These are phyloP conservation scores for Acromyrmex charruanus DNA, from an alignment of 1,140 invertebrate species.

Conservation along the genomic window DNA sequence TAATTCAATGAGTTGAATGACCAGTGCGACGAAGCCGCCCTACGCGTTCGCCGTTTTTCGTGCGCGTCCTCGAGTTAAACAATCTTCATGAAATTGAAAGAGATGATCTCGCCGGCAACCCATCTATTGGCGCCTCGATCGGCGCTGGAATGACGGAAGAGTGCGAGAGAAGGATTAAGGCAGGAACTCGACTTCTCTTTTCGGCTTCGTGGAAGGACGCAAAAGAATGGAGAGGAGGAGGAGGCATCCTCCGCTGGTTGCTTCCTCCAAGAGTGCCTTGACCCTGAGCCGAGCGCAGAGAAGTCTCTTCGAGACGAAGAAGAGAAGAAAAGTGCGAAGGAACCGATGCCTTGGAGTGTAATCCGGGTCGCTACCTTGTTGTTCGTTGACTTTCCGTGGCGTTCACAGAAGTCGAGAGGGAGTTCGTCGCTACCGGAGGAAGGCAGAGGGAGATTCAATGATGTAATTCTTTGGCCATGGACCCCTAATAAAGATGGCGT, in stretches of 20 bases:
- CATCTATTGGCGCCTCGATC: conserved; percentile 27
- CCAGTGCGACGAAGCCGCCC: conserved; percentile 24
- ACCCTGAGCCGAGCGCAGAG: conserved; percentile 76
- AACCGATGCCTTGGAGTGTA: conserved; percentile 76
- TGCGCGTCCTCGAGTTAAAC: conserved; percentile 9
- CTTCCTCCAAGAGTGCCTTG: conserved; percentile 79
- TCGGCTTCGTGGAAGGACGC: conserved; percentile 48
- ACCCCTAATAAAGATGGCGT: conserved; percentile 26
- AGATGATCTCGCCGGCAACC: conserved; percentile 34
- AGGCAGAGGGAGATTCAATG: conserved; percentile 33
- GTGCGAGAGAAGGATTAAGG: conserved; percentile 44
- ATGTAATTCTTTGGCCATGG: conserved; percentile 55
- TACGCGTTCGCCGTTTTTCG: conserved; percentile 44
- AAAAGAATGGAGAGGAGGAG: neutral
- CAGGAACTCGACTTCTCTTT: conserved; percentile 57
- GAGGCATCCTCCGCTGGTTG: neutral
- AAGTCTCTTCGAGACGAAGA: conserved; percentile 74
- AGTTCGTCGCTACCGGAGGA: conserved; percentile 69
- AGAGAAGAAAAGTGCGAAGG: conserved; percentile 82
- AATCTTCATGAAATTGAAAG: conserved; percentile 53
- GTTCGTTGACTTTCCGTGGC: conserved; percentile 82
- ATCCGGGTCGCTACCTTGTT: conserved; percentile 82
- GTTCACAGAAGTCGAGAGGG: conserved; percentile 72
- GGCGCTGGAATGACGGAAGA: conserved; percentile 55
- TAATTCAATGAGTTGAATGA: conserved; percentile 44